Percentiles rank a stretch among this genome's conserved stretches.
Conservation (phyloP, 2,113 vertebrate species). For the Trachemys scripta region DNA sequence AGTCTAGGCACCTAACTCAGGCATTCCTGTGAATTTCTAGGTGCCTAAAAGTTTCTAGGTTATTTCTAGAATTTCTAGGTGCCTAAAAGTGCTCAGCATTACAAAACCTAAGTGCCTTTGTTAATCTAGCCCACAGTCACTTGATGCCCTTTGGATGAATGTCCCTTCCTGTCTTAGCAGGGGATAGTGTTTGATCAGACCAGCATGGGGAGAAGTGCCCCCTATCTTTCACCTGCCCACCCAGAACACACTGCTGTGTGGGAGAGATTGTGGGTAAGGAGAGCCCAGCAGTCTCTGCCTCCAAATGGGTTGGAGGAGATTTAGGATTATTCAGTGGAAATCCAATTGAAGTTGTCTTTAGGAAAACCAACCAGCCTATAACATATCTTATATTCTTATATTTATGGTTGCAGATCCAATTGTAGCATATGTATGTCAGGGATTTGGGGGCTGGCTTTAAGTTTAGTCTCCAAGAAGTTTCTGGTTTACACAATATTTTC, state of each 20-base stretch:
- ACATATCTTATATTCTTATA: background rate
- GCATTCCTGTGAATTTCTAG: too few relatives aligned
- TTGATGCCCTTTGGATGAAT: conserved; percentile 67
- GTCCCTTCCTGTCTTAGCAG: conserved; percentile 67
- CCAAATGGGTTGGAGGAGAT: background rate
- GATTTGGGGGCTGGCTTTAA: background rate
- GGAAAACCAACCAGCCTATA: background rate
- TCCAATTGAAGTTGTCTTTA: background rate
- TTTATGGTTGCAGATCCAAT: background rate
- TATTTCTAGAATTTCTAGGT: too few relatives aligned
- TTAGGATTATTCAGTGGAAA: background rate
- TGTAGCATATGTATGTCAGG: background rate
- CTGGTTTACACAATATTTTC: background rate
- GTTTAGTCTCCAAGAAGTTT: background rate
- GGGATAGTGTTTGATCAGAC: conserved; percentile 56
- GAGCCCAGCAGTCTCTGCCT: background rate
- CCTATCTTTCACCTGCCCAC: conserved; percentile 39
- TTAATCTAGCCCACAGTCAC: background rate
- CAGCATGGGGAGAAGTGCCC: conserved; percentile 61
- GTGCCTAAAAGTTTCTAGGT: too few relatives aligned
- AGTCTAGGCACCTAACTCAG: too few relatives aligned
- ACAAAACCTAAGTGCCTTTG: too few relatives aligned
- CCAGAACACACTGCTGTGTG: background rate
- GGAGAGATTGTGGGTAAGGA: background rate
- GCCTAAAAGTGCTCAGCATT: too few relatives aligned